Evolutionary conservation across 2,113 vertebrate species (phyloP), one percentile per base, ranked within the genome.

Genomic region (Anoplopoma fimbria): DNA sequence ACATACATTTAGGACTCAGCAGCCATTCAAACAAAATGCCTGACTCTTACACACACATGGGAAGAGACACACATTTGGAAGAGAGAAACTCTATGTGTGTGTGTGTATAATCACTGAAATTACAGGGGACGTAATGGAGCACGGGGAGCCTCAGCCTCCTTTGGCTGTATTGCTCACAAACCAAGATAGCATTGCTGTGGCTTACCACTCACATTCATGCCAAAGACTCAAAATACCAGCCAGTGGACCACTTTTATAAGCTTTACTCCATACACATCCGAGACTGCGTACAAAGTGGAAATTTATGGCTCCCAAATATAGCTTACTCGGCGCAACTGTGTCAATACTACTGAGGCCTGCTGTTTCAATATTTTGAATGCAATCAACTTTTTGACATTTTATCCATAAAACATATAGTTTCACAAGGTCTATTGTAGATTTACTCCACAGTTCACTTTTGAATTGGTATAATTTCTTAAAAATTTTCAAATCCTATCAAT

Each of bases 171-270:
- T 93, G 84, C 89, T 91, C 89, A 83, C 87, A 90, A 92, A 92
- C 88, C 93, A 91, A 91, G 91, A 94, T 93, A 94, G 92, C 92
- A 93, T 94, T 93, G 91, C 93, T 93, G 93, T 89, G 93, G 93
- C 79, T 89, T 88, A 94, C 94, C 93, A 69, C 92, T 90, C 75
- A 69, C 79, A 90, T 91, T 89, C 76, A 86, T 91, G 93, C 93
- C 93, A 92, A 67, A 81, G 86, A 85, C 91, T 85, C 42, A 92
- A 92, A 95, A 94, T 92, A 94, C 92, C 89, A 91, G 91, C 90
- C 88, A 93, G 90, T 70, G 86, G 81, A 87, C 74, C 91, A 81
- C 92, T 93, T 93, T 94, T 85, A 89, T 85, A 90, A 88, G 87
- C 82, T 87, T 84, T 86, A 90, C 89, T 87, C 88, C 84, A 87